These are phyloP conservation scores for Rhineura floridana DNA, from an alignment of 2,113 vertebrate species.

Conservation along the genomic window DNA sequence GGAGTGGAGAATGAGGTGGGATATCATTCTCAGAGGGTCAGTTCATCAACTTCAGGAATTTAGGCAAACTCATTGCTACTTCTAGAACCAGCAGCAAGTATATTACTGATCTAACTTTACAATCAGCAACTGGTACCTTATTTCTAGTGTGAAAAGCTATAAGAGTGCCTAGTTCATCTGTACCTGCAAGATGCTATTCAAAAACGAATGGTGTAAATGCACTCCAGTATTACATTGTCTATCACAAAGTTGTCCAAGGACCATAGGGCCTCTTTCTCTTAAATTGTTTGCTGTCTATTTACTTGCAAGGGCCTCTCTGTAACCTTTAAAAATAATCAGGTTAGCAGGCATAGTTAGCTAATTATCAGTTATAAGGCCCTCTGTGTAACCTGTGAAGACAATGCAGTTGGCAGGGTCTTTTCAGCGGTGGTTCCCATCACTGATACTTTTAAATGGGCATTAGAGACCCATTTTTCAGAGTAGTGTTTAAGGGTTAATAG, in stretches of 20 bases:
- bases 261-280: neutral
- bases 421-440: neutral
- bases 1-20: neutral
- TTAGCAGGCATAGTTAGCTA: too few species aligned
- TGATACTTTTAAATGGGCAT: neutral
- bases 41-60: neutral
- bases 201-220: neutral
- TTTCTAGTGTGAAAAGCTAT: neutral
- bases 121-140: neutral
- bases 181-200: neutral
- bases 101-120: neutral
- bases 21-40: neutral
- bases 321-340: too few species aligned
- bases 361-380: too few species aligned
- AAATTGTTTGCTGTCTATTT: neutral
- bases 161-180: neutral
- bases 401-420: too few species aligned
- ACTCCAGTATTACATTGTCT: too few species aligned
- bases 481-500: neutral
- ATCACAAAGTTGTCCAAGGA: neutral
- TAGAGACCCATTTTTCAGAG: neutral
- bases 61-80: neutral
- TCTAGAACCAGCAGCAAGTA: neutral
- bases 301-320: neutral
- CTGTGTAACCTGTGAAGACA: too few species aligned